These are phyloP conservation scores for Drosophila pruinosa DNA, from an alignment of 1,140 invertebrate species.

Conservation along the genomic window DNA sequence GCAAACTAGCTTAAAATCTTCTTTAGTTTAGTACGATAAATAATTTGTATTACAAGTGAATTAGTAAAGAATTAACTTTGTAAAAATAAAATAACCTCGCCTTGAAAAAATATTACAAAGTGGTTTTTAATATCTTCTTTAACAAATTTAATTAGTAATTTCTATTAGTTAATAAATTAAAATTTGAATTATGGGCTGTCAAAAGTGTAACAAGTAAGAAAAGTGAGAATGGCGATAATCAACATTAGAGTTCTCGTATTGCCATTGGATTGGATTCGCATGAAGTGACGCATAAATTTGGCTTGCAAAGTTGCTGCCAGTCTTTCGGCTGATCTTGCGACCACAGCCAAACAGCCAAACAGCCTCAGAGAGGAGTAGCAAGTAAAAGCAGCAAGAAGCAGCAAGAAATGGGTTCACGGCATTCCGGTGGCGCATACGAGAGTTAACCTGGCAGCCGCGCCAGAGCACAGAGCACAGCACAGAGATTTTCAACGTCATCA, in stretches of 20 bases:
- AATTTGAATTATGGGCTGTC: not conserved
- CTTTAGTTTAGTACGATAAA: no score
- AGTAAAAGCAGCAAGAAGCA: slow-evolving; percentile 30
- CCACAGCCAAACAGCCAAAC: not conserved
- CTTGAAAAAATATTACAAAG: no score
- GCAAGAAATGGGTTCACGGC: slow-evolving; percentile 78
- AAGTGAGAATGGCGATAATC: slow-evolving; percentile 52
- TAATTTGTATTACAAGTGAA: no score
- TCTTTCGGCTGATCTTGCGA: slow-evolving; percentile 7
- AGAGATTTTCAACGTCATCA: slow-evolving; percentile 63
- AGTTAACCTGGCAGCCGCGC: slow-evolving; percentile 52
- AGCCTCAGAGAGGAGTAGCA: not conserved
- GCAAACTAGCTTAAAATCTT: no score
- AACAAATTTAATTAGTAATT: not conserved
- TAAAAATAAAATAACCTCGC: no score
- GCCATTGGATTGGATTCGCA: slow-evolving; percentile 43
- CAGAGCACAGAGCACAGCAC: slow-evolving; percentile 19
- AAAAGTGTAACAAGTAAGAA: slow-evolving; percentile 23
- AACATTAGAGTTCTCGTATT: slow-evolving; percentile 22
- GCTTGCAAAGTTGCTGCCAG: slow-evolving; percentile 55
- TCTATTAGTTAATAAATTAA: no score
- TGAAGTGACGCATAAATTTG: slow-evolving; percentile 76
- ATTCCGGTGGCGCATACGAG: slow-evolving; percentile 77
- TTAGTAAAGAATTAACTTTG: no score
- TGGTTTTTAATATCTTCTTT: no score